Evolutionary conservation across 2,113 vertebrate genomes (phyloP).

Genomic region (Peromyscus polionotus): DNA sequence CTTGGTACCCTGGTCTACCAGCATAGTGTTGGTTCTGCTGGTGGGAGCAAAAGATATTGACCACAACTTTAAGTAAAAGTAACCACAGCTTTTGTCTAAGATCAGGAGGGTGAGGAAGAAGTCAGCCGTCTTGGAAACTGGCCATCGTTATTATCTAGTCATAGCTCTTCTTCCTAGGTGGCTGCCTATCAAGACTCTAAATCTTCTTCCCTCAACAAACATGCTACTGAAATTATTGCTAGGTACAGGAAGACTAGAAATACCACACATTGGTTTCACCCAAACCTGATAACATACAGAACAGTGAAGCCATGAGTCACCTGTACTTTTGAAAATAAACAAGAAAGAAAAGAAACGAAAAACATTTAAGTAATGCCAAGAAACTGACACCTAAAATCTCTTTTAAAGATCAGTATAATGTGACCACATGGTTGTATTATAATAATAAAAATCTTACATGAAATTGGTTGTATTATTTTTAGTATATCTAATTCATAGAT

Average conservation of each 20-base stretch:
- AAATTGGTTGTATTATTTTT: constrained; percentile 57
- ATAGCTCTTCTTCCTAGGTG: background rate
- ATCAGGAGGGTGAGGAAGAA: background rate
- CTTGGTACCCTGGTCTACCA: background rate
- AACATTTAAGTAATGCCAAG: constrained; percentile 38
- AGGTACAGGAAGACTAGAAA: constrained; percentile 39
- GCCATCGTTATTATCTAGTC: background rate
- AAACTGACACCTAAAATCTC: constrained; percentile 1
- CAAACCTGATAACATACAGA: background rate
- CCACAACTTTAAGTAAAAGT: no score
- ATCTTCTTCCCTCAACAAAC: background rate
- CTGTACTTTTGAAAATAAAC: constrained; percentile 48
- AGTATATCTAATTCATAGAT: background rate
- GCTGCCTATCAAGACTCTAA: background rate
- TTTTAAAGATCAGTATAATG: constrained; percentile 29
- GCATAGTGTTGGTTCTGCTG: background rate
- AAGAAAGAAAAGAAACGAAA: background rate
- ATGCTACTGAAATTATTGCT: constrained; percentile 18
- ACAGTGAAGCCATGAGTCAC: background rate
- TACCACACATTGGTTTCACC: constrained; percentile 26
- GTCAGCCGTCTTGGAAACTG: background rate
- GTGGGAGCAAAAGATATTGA: background rate
- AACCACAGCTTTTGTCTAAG: background rate
- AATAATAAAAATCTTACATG: constrained; percentile 28
- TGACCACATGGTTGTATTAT: constrained; percentile 20